A percentile compares a stretch with the other conserved stretches of the same genome.
phyloP scores from a whole-genome alignment of 2,797 vertebrate species.

The Cynopterus sphinx region DNA sequence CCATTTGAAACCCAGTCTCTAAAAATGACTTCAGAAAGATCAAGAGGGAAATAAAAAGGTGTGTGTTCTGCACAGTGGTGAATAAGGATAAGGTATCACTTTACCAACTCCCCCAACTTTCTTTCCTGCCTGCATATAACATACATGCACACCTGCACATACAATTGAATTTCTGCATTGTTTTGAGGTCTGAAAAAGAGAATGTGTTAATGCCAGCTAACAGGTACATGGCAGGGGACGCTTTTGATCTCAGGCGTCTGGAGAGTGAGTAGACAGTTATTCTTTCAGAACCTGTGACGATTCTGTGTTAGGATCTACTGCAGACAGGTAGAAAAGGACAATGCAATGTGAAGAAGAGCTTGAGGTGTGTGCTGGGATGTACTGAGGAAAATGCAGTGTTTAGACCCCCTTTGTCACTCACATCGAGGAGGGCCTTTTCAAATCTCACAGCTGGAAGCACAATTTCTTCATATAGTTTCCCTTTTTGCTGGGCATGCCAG shows the following conservation, averaged over 20 bases:
- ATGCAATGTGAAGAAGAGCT: background rate
- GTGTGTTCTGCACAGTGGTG: background rate
- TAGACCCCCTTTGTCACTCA: background rate
- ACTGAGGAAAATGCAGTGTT: background rate
- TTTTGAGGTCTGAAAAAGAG: background rate
- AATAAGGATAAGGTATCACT: background rate
- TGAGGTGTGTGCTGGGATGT: background rate
- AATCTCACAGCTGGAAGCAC: background rate
- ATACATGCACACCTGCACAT: background rate
- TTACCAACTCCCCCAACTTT: background rate
- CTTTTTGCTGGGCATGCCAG: background rate
- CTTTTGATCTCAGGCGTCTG: background rate
- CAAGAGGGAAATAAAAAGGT: background rate
- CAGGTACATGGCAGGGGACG: background rate
- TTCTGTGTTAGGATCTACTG: background rate
- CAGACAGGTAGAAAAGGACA: constrained; percentile 36
- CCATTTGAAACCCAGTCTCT: constrained; percentile 37
- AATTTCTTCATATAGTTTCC: background rate
- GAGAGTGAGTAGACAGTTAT: background rate
- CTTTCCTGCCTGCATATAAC: background rate
- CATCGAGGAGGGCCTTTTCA: background rate
- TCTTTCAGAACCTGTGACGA: constrained; percentile 21
- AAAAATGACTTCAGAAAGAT: constrained; percentile 47
- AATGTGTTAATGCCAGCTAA: background rate
- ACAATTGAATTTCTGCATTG: background rate